Evolutionary conservation across 2,888 invertebrate species (phyloP), one percentile per base, ranked within the genome.

Genomic region (Camponotus fellah): DNA sequence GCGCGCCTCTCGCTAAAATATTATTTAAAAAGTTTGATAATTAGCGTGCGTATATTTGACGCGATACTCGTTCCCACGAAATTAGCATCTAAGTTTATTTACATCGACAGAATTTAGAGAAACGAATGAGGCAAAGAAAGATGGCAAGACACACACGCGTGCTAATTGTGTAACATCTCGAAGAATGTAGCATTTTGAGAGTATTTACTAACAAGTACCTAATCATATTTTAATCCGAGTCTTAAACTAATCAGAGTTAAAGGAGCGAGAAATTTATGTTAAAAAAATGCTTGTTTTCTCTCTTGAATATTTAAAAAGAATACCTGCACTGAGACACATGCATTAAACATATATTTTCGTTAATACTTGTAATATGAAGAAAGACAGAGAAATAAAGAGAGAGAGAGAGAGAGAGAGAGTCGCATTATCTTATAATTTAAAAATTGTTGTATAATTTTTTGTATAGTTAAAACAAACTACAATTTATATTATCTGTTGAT

Each of bases 271-370:
- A 46, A 32, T 68, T 68, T 14, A 46, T n/a, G 32, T 46, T 58
- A 40, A 58, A 40, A 40, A 40, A 40, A 17, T 58, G 5, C 3
- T 71, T 21, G 5, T 37, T 53, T 40, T 21, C 21, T 26, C 37
- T 58, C 37, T 40, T 12, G 17, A 71, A 14, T 56, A 71, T 71
- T 71, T 56, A 71, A 53, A 21, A 53, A 56, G 21, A 71, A 21
- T 56, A 53, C 1, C 37, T 21, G 37, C 21, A 17, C 9, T 12
- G 3, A 43, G 17, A 32, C n/a, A 32, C 10, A 26, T 26, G 26
- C 26, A 32, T 46, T 43, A 26, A 46, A 5, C 17, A n/a, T 49
- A 46, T 12, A 32, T 60, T 14, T 46, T 46, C 3, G 12, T 62
- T 21, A 62, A 5, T 10, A 34, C 4, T 46, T 21, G 2, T 49